Conservation (phyloP, 1,140 invertebrate species). For the Ladona fulva region DNA sequence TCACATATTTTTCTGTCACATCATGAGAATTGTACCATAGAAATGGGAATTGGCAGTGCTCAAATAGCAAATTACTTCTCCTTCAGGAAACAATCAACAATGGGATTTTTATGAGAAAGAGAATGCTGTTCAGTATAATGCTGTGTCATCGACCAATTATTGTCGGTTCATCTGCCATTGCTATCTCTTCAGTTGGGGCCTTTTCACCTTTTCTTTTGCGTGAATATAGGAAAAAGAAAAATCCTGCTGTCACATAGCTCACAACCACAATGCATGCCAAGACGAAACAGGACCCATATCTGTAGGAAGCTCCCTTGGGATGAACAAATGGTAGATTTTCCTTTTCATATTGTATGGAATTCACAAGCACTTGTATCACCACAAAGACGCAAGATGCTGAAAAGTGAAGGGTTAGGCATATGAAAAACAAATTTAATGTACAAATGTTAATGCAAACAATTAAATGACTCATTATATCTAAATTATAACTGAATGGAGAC, state of each 20-base stretch:
- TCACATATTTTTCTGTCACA: no score
- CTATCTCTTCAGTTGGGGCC: conserved; percentile 64
- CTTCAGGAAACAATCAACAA: no score
- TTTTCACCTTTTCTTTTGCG: conserved; percentile 74
- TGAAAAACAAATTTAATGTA: no score
- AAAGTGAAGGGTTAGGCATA: neutral
- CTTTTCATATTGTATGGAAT: conserved; percentile 59
- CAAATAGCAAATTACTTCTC: no score
- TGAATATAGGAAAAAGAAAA: conserved; percentile 68
- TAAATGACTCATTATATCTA: no score
- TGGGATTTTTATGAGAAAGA: no score
- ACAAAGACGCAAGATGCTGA: conserved; percentile 61
- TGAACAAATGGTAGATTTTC: conserved; percentile 55
- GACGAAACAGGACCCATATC: conserved; percentile 64
- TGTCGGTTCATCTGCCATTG: conserved; percentile 74
- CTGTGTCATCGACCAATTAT: conserved; percentile 65
- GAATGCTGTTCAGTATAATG: no score
- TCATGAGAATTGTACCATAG: no score
- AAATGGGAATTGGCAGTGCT: no score
- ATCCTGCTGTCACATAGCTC: conserved; percentile 56
- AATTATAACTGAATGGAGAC: no score
- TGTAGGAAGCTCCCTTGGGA: conserved; percentile 53
- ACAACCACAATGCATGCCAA: conserved; percentile 72
- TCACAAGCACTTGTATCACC: conserved; percentile 69
- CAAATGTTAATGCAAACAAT: no score